A percentile compares a stretch with the other conserved stretches of the same genome.
Evolutionary conservation across 2,797 vertebrate species (phyloP).

Genomic region (Morelia viridis): DNA sequence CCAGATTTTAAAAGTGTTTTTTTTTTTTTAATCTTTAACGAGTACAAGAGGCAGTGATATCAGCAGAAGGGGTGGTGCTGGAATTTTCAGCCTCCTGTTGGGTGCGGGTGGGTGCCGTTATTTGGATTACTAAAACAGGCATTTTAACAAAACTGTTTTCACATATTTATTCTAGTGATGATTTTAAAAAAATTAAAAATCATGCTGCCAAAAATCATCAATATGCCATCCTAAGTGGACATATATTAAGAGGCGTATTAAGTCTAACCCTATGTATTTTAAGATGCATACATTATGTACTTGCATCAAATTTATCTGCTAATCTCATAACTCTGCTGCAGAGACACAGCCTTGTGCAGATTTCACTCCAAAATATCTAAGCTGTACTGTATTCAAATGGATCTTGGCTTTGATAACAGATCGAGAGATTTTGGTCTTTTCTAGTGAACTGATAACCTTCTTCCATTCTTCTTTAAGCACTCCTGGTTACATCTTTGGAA

Average conservation of each 20-base stretch:
- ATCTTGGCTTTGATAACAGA: constrained; percentile 8
- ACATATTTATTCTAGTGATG: neutral
- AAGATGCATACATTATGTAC: constrained; percentile 2
- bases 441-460: fast-evolving
- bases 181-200: neutral
- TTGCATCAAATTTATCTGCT: neutral
- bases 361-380: neutral
- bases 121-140: neutral
- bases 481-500: constrained; percentile 93
- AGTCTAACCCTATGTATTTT: constrained; percentile 5
- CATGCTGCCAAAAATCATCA: neutral
- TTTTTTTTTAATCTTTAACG: neutral
- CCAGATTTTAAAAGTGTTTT: neutral
- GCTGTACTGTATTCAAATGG: constrained; percentile 8
- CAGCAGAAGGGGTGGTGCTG: neutral
- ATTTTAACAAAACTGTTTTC: neutral
- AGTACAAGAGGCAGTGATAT: neutral
- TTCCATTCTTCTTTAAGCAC: constrained; percentile 75
- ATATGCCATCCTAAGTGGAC: neutral
- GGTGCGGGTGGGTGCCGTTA: neutral
- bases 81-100: neutral
- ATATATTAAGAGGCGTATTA: neutral
- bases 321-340: neutral
- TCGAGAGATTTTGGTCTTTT: constrained; percentile 7
- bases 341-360: neutral